Evolutionary conservation across 1,140 invertebrate genomes (phyloP), one percentile per base, ranked within the genome.

Genomic region (Leucophenga varia): DNA sequence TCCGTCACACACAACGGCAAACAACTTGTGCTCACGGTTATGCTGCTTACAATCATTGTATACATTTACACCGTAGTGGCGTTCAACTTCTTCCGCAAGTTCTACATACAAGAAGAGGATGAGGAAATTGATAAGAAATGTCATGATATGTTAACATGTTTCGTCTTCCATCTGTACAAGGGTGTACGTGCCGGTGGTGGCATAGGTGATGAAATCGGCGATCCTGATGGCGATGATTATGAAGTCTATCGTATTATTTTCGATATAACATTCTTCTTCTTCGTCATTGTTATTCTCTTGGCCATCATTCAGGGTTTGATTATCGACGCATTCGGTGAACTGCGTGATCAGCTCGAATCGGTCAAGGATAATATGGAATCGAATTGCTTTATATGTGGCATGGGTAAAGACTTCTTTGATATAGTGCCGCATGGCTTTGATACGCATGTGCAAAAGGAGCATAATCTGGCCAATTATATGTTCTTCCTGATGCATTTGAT

Each of bases 401-500:
- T 99, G 63, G 94, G 92, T 14, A 99, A 98, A 78, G 97, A 99
- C 69, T 98, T 97, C 76, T 97, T 99, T 77, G 97, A 99, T 80
- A 93, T 94, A 79, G 80, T 82, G 7, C 81, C 81, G 54, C 81
- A 82, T 67, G 81, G 81, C 35, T 82, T 82, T 64, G 81, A 82
- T 59, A 82, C 81, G 13, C 97, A 99, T 77, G 95, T 97, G 14
- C 88, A 91, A 64, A 89, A 98, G 74, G 97, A 99, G 77, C 97
- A 99, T 75, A n/a, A 99, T 79, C 83, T n/a, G 64, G 97, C 97
- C n/a, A 99, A 99, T 82, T 99, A 99, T 81, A 97, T 99, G 96
- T 99, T 99, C 84, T 99, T 99, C 86, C 83, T 99, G 28, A 99
- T 99, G 96, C 97, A 99, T 84, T 84, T 99, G 64, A 99, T 99